A percentile compares a stretch with the other conserved stretches of the same genome.
Evolutionary conservation across 92 coral and sea anemone species (phyloP).

Genomic region (Paragorgia papillata): DNA sequence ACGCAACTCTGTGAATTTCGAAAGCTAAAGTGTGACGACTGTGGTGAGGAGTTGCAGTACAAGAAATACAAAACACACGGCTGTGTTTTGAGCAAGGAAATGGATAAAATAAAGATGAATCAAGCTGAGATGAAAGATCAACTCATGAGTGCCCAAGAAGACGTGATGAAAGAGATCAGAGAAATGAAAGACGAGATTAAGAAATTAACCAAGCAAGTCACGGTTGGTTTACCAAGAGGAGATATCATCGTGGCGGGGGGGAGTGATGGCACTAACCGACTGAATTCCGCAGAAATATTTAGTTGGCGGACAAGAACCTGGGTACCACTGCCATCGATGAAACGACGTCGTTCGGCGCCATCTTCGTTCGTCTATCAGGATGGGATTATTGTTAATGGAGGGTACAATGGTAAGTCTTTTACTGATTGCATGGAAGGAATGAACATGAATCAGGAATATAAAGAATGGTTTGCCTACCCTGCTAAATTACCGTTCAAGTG

Average conservation of each 20-base stretch:
- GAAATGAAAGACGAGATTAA: not conserved
- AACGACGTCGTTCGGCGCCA: not conserved
- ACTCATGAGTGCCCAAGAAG: not conserved
- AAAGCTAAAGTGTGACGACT: not conserved
- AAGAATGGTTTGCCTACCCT: not conserved
- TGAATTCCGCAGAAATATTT: conserved; percentile 9
- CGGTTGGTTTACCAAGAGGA: too few species aligned
- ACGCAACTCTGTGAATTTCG: conserved; percentile 6
- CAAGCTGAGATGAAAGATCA: not conserved
- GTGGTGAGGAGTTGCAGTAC: not conserved
- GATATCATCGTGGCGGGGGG: not conserved
- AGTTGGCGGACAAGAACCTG: not conserved
- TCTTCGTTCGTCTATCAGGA: not conserved
- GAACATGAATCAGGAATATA: not conserved
- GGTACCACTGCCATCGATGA: not conserved
- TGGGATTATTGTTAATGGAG: not conserved
- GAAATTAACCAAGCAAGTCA: not conserved
- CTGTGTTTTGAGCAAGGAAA: not conserved
- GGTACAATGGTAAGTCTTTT: not conserved
- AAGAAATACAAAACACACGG: not conserved
- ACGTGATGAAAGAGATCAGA: not conserved
- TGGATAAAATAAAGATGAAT: not conserved
- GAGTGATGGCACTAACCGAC: not conserved
- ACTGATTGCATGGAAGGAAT: not conserved
- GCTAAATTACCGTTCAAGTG: not conserved